Conservation (phyloP, 2,113 vertebrate genomes). For the Lontra canadensis region DNA sequence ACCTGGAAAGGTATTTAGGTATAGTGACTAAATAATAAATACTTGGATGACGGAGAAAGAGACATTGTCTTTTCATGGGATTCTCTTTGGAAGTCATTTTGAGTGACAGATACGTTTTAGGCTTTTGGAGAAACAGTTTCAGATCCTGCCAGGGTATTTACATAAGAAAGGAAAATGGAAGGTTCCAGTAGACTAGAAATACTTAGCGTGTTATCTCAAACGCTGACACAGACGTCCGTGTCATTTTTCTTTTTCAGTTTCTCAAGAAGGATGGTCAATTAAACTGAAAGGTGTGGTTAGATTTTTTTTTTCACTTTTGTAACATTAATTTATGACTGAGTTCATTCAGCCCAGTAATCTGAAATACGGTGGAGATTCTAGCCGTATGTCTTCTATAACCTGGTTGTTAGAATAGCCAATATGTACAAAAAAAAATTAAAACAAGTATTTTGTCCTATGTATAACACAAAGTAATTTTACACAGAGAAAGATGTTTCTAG, state of each 20-base stretch:
- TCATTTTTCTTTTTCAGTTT: constrained; percentile 45
- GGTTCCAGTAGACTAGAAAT: constrained; percentile 34
- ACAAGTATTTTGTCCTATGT: constrained; percentile 97
- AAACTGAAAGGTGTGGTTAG: constrained; percentile 77
- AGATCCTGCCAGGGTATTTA: constrained; percentile 51
- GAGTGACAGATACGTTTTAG: constrained; percentile 48
- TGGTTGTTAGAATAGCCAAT: constrained; percentile 90
- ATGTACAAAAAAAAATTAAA: constrained; percentile 89
- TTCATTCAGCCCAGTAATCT: constrained; percentile 90
- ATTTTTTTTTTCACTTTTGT: constrained; percentile 56
- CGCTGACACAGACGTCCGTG: background rate
- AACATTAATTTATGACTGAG: constrained; percentile 90
- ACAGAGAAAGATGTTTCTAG: constrained; percentile 96
- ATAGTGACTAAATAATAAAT: background rate
- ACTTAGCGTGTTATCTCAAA: background rate
- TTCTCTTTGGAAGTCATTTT: background rate
- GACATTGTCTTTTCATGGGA: background rate
- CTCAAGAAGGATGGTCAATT: constrained; percentile 39
- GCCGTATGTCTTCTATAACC: constrained; percentile 87
- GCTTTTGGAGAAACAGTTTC: constrained; percentile 52
- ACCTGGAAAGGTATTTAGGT: background rate
- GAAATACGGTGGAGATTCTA: constrained; percentile 84
- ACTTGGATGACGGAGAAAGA: background rate
- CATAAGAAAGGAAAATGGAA: constrained; percentile 39
- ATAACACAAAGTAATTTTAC: constrained; percentile 97